phyloP scores from a whole-genome alignment of 2,888 invertebrate species.

The Isoperla grammatica region DNA sequence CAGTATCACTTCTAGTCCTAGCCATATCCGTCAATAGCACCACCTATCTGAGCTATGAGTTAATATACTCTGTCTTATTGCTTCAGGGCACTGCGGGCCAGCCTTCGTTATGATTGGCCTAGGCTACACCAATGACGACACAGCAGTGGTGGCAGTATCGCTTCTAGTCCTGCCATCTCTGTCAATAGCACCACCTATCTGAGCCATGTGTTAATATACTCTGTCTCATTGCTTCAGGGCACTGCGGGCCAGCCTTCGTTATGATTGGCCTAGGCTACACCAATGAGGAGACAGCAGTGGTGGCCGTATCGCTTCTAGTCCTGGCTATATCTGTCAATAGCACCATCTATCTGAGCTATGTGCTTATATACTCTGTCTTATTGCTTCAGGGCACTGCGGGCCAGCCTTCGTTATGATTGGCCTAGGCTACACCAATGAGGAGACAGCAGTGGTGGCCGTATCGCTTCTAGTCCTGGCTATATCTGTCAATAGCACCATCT shows the following conservation, averaged over 20 bases:
- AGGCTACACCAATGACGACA: conserved; percentile 35
- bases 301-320: no score
- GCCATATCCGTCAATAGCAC: no score
- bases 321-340: no score
- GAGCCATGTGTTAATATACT: no score
- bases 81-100: conserved; percentile 43
- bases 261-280: conserved; percentile 41
- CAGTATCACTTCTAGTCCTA: conserved; percentile 28
- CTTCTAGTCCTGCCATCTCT: no score
- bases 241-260: conserved; percentile 47
- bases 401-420: conserved; percentile 45
- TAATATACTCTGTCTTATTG: no score
- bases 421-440: conserved; percentile 37
- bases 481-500: no score
- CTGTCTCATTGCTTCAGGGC: conserved; percentile 30
- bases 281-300: conserved; percentile 28
- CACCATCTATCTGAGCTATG: no score
- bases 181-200: no score
- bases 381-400: conserved; percentile 41
- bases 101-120: conserved; percentile 45
- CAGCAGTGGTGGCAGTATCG: conserved; percentile 34
- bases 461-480: no score
- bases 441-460: conserved; percentile 33
- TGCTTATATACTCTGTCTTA: no score
- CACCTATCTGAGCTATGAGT: no score